phyloP scores from a whole-genome alignment of 2,113 vertebrate species.

The Collichthys lucidus region DNA sequence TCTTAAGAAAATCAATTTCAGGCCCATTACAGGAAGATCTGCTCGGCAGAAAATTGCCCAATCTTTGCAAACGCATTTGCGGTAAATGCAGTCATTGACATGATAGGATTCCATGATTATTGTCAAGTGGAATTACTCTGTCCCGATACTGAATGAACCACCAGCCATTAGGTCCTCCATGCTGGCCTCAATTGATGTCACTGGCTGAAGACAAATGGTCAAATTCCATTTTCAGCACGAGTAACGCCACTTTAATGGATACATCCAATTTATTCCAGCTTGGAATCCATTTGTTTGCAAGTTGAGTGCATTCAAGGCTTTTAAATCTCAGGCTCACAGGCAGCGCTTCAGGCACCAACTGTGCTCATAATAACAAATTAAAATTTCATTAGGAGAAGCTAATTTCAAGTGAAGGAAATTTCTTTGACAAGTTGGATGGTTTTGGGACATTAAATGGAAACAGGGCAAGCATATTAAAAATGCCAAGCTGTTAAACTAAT shows the following conservation, averaged over 20 bases:
- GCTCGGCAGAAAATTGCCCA: conserved; percentile 58
- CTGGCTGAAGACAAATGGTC: conserved; percentile 58
- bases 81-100: conserved; percentile 58
- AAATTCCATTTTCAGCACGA: conserved; percentile 37
- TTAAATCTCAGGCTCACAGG: conserved; percentile 62
- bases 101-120: conserved; percentile 57
- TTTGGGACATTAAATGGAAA: conserved; percentile 57
- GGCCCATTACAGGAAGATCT: conserved; percentile 46
- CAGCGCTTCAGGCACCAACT: conserved; percentile 53
- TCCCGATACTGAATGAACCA: conserved; percentile 16
- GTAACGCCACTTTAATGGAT: conserved; percentile 65
- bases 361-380: conserved; percentile 73
- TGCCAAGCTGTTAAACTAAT: conserved; percentile 1
- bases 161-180: conserved; percentile 23
- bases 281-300: conserved; percentile 71
- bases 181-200: conserved; percentile 31
- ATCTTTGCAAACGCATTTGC: conserved; percentile 54
- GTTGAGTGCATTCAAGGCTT: conserved; percentile 68
- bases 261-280: conserved; percentile 57
- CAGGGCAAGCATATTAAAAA: conserved; percentile 29
- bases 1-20: conserved; percentile 50
- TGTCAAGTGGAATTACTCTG: conserved; percentile 59
- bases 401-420: conserved; percentile 67
- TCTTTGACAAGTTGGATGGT: conserved; percentile 66
- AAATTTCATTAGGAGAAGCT: conserved; percentile 71